phyloP scores from a whole-genome alignment of 2,797 vertebrate genomes.

The Molossus alvarezi region DNA sequence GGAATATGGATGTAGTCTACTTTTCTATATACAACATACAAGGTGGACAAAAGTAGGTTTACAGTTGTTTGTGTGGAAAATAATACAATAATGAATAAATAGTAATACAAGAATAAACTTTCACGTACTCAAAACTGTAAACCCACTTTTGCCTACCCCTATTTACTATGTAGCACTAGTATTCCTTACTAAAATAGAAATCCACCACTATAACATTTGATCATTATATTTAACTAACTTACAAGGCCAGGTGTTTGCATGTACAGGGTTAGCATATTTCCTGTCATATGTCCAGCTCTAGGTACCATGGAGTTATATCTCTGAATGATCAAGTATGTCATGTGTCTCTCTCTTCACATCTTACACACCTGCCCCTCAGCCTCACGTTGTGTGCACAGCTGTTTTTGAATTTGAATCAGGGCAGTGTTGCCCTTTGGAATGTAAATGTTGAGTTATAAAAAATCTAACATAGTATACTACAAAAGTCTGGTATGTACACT shows the following conservation, averaged over 20 bases:
- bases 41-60: neutral
- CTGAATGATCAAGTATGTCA: neutral
- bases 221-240: conserved; percentile 8
- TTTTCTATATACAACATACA: neutral
- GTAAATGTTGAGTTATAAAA: conserved; percentile 77
- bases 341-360: conserved; percentile 48
- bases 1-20: neutral
- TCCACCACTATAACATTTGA: neutral
- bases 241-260: neutral
- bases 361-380: conserved; percentile 51
- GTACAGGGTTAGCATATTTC: neutral
- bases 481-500: conserved; percentile 71
- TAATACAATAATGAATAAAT: neutral
- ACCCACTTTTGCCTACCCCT: neutral
- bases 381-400: conserved; percentile 79
- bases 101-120: neutral
- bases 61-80: neutral
- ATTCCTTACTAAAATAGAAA: conserved; percentile 65
- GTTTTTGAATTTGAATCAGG: conserved; percentile 71
- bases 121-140: neutral
- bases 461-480: conserved; percentile 47
- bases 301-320: neutral
- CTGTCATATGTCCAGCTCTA: neutral
- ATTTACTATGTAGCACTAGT: neutral
- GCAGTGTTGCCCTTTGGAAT: conserved; percentile 60